Base-by-base conservation (phyloP, 2,797 vertebrate species). In the Myioborus miniatus region DNA sequence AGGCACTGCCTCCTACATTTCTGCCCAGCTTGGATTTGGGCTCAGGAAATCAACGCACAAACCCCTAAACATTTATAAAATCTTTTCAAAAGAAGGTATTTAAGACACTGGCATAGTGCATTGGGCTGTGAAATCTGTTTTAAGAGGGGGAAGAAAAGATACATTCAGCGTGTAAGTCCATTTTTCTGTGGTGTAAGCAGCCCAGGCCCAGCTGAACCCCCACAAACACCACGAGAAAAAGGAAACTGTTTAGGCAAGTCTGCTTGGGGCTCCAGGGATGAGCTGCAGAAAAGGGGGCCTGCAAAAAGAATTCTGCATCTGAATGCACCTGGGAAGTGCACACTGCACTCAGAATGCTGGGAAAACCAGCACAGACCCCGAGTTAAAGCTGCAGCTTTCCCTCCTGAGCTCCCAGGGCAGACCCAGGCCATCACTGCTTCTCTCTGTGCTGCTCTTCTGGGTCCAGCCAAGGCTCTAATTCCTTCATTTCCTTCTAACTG, bases 101-200 rank as follows among this genome's bases (percentile, higher is more conserved):
- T 87, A 94, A 94, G 94, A 91, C 91, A 88, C 65, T 75, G 83
- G 83, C 77, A 67, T 86, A 75, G 62, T 67, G 85, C 13, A 15
- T 1, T 67, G 68, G 78, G 39, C 52, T 84, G 59, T 0, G 1
- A 77, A 78, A 89, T 64, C 44, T n/a, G 2, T 39, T 76, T 79
- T 18, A 44, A 77, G 49, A 83, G 67, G 59, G 63, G 41, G 19
- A 74, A 62, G 41, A 87, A 50, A 78, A 36, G 64, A 81, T 89
- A 93, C 89, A 94, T 95, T 95, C 93, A 85, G 22, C 0, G 0
- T 27, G 56, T 82, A 53, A 60, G 74, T 83, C 11, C 34, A 9
- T 1, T 15, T 53, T 76, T 76, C 76, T 26, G 67, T 34, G 68
- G 49, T 20, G 29, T 18, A 15, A 60, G 69, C 89, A 89, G 91